phyloP scores from a whole-genome alignment of 1,140 invertebrate genomes.

The Calephelis virginiensis region DNA sequence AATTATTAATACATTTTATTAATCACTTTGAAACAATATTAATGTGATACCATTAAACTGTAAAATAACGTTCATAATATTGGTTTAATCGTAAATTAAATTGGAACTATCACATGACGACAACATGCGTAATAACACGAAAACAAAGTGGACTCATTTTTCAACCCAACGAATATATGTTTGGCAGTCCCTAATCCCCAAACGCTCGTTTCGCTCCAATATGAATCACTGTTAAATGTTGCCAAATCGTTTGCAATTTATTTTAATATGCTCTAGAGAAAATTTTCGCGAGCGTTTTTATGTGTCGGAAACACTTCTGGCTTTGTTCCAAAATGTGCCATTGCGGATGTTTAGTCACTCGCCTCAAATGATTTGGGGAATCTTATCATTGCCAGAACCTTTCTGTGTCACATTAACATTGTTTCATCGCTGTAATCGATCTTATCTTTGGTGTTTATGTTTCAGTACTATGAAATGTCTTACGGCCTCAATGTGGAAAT shows the following conservation, averaged over 20 bases:
- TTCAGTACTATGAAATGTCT: slow-evolving; percentile 99
- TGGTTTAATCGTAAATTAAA: slow-evolving; percentile 12
- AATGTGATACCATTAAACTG: neutral
- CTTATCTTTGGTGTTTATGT: slow-evolving; percentile 78
- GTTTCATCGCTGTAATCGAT: slow-evolving; percentile 55
- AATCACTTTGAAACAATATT: slow-evolving; percentile 12
- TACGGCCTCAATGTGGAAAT: slow-evolving; percentile 99
- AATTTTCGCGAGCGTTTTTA: slow-evolving; percentile 74
- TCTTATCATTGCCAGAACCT: slow-evolving; percentile 66
- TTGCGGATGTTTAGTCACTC: slow-evolving; percentile 76
- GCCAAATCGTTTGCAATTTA: slow-evolving; percentile 77
- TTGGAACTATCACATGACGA: slow-evolving; percentile 10
- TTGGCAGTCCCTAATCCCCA: slow-evolving; percentile 67
- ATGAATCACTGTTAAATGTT: slow-evolving; percentile 78
- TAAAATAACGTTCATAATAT: neutral
- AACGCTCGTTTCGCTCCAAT: slow-evolving; percentile 62
- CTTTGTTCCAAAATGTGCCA: slow-evolving; percentile 56
- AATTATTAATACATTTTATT: slow-evolving; percentile 16
- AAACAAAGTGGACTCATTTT: slow-evolving; percentile 41
- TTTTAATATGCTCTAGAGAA: slow-evolving; percentile 76
- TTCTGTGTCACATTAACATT: slow-evolving; percentile 58
- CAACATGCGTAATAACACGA: slow-evolving; percentile 23
- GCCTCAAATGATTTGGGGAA: slow-evolving; percentile 71
- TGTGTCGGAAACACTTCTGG: slow-evolving; percentile 76
- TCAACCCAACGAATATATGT: slow-evolving; percentile 54